Evolutionary conservation across 2,888 invertebrate species (phyloP).

Genomic region (Malthinus flaveolus): DNA sequence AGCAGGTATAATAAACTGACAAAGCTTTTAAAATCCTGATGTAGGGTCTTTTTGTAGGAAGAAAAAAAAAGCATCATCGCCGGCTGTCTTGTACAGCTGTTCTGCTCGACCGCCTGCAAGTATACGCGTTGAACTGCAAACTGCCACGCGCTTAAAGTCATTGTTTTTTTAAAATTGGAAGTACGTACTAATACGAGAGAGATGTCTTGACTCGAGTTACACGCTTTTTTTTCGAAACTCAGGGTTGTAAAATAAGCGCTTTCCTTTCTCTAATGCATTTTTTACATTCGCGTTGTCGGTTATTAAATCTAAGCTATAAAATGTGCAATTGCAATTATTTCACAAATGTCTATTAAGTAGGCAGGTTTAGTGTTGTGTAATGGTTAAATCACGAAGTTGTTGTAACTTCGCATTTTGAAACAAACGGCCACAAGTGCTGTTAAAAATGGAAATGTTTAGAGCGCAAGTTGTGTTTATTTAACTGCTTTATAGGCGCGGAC

Average conservation of each 20-base stretch:
- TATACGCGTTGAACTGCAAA: background rate
- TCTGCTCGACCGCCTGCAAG: slow-evolving; percentile 32
- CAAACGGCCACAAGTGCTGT: background rate
- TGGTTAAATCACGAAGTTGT: slow-evolving; percentile 7
- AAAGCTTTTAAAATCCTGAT: slow-evolving; percentile 41
- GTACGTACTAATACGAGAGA: too few relatives aligned
- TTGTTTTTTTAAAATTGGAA: too few relatives aligned
- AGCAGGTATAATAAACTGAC: slow-evolving; percentile 44
- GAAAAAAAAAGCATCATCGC: slow-evolving; percentile 34
- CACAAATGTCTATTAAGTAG: background rate
- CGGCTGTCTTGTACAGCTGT: slow-evolving; percentile 41
- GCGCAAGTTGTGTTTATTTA: background rate
- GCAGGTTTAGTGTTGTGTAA: background rate
- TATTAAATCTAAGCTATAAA: too few relatives aligned
- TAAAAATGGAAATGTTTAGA: slow-evolving; percentile 2
- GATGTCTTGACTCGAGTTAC: too few relatives aligned
- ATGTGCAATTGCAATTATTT: background rate
- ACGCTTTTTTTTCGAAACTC: too few relatives aligned
- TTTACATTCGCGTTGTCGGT: too few relatives aligned
- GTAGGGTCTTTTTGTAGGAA: slow-evolving; percentile 28
- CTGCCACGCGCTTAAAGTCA: slow-evolving; percentile 1
- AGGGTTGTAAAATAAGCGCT: too few relatives aligned
- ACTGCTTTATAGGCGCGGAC: background rate
- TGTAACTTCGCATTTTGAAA: slow-evolving; percentile 2
- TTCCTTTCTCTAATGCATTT: too few relatives aligned